A percentile compares a stretch with the other conserved stretches of the same genome.
Conservation (phyloP, 2,888 invertebrate species). For the Zeuzera pyrina region DNA sequence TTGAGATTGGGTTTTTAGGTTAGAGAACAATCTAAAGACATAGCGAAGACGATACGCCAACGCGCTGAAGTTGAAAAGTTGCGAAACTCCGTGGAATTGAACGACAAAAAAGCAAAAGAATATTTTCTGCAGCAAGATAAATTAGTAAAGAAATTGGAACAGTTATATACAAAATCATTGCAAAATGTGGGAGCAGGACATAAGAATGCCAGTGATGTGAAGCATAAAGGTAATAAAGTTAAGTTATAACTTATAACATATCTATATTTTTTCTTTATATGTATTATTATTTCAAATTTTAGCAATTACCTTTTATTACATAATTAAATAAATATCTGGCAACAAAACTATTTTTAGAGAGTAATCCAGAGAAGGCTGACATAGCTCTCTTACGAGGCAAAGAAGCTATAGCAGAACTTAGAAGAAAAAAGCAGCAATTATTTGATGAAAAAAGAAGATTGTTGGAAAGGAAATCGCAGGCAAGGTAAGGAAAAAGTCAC, state of each 20-base stretch:
- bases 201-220: slow-evolving; percentile 35
- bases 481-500: slow-evolving; percentile 31
- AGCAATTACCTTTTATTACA: too few relatives aligned
- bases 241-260: too few relatives aligned
- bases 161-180: slow-evolving; percentile 42
- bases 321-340: too few relatives aligned
- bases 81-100: slow-evolving; percentile 38
- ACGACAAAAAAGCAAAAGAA: slow-evolving; percentile 44
- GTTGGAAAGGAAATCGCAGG: slow-evolving; percentile 53
- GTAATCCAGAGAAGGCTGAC: slow-evolving; percentile 31
- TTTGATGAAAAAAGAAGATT: slow-evolving; percentile 51
- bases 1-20: slow-evolving; percentile 48
- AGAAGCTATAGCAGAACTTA: slow-evolving; percentile 46
- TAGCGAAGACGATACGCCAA: slow-evolving; percentile 60
- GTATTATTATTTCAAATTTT: too few relatives aligned
- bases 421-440: slow-evolving; percentile 45
- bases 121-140: slow-evolving; percentile 50
- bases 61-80: slow-evolving; percentile 55
- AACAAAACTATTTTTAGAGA: slow-evolving; percentile 22
- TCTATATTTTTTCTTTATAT: too few relatives aligned
- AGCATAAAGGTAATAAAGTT: slow-evolving; percentile 26
- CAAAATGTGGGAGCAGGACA: slow-evolving; percentile 51
- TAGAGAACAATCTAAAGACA: slow-evolving; percentile 66
- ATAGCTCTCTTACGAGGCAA: slow-evolving; percentile 48
- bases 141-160: slow-evolving; percentile 48